A percentile compares a stretch with the other conserved stretches of the same genome.
Evolutionary conservation across 2,113 vertebrate genomes (phyloP).

Genomic region (Tinamus guttatus): DNA sequence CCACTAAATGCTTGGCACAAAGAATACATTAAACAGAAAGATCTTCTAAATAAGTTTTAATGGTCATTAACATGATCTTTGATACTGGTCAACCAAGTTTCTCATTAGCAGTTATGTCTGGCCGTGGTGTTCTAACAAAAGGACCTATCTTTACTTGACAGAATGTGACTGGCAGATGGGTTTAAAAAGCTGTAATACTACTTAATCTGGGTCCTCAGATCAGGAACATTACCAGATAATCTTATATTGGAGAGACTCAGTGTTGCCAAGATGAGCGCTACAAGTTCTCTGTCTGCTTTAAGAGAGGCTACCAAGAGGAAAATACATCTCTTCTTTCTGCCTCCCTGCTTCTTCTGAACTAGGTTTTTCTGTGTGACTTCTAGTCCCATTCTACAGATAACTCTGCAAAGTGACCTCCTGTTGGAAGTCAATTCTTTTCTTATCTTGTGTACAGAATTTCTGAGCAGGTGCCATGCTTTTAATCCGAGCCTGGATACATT

Average conservation of each 20-base stretch:
- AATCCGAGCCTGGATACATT: neutral
- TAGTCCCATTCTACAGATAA: neutral
- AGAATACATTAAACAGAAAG: neutral
- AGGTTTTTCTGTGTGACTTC: neutral
- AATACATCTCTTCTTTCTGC: neutral
- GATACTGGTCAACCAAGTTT: neutral
- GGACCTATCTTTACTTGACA: neutral
- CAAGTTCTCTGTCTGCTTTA: neutral
- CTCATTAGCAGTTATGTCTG: neutral
- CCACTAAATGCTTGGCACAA: neutral
- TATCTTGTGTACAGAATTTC: neutral
- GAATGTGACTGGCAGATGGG: neutral
- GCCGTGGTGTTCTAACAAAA: neutral
- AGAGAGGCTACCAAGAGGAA: neutral
- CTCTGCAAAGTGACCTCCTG: neutral
- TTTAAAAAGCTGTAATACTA: neutral
- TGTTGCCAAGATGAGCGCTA: neutral
- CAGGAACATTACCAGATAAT: neutral
- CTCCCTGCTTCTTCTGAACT: neutral
- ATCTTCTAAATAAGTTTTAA: neutral
- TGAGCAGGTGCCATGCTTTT: neutral
- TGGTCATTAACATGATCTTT: neutral
- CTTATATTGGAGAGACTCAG: neutral
- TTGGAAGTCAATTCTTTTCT: neutral
- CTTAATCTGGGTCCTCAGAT: neutral